Conservation (phyloP, 2,113 vertebrate genomes). For the Esox niger region DNA sequence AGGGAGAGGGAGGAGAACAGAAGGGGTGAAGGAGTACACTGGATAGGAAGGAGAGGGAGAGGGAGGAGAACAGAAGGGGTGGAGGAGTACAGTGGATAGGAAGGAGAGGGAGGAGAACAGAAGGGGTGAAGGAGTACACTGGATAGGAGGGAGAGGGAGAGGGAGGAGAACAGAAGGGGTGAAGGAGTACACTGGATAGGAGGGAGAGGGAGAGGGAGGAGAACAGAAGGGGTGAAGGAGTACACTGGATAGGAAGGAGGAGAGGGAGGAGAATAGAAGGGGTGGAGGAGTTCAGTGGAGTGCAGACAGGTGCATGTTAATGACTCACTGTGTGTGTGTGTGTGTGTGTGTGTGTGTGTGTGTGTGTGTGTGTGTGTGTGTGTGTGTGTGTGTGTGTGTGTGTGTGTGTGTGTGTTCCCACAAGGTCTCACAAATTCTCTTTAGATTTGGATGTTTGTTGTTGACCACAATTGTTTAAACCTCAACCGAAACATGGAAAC, state of each 20-base stretch:
- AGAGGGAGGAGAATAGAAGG: not conserved
- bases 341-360: conserved; percentile 10
- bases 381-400: conserved; percentile 4
- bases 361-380: conserved; percentile 17
- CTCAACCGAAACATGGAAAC: too few species aligned
- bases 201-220: conserved; percentile 24
- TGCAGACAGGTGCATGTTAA: conserved; percentile 55
- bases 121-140: conserved; percentile 19
- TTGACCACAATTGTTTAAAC: too few species aligned
- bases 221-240: conserved; percentile 15
- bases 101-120: conserved; percentile 4
- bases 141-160: too few species aligned
- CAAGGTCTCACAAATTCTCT: too few species aligned
- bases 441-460: too few species aligned
- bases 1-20: not conserved
- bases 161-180: conserved; percentile 4
- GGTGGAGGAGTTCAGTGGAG: conserved; percentile 18
- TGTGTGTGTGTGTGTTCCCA: conserved; percentile 7
- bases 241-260: too few species aligned
- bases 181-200: too few species aligned
- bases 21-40: conserved; percentile 19
- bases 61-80: conserved; percentile 5
- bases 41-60: too few species aligned
- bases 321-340: conserved; percentile 19
- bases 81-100: too few species aligned